Evolutionary conservation across 1,140 invertebrate species (phyloP), one percentile per base, ranked within the genome.

Genomic region (Rhagoletis pomonella): DNA sequence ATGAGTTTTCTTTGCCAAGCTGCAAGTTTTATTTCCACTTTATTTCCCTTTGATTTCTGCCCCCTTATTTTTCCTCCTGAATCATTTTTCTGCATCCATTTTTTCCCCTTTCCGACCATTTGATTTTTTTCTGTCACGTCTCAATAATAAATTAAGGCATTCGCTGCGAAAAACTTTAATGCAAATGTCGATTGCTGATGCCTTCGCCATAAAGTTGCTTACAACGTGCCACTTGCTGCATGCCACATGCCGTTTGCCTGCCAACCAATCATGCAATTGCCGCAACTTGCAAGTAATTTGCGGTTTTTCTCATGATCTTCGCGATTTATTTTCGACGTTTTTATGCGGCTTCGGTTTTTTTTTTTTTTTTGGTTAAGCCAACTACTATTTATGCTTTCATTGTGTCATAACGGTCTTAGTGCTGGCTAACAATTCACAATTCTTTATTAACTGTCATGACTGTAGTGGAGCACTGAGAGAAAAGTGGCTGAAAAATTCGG

Each of bases 131-230:
- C 5, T 7, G 17, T 6, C 73, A 81, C 47, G 73, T 81, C 50
- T 81, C 47, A 55, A 81, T 81, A 81, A 81, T 81, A 81, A 81
- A 81, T 81, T 81, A 81, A 81, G 73, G n/a, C 47, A 10, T 29
- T 55, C 29, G 42, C 17, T 73, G 39, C n/a, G 44, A 47, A n/a
- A 81, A 81, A 81, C 73, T 81, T 81, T 81, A 81, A 81, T 55
- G 73, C 73, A 81, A 81, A 81, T 81, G 73, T 81, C 73, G 50
- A 81, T 81, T 81, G 73, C 19, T 81, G 73, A 50, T 81, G 47
- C 73, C 14, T n/a, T 17, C 42, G 69, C 69, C 50, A 81, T 81
- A 29, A 29, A 29, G 29, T 29, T 29, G 29, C 29, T 29, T 29
- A 81, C 50, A 81, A 29, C 29, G 29, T 29, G 73, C 55, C 55